Base-by-base conservation (phyloP, 1,140 invertebrate genomes). In the Oryctes rhinoceros region DNA sequence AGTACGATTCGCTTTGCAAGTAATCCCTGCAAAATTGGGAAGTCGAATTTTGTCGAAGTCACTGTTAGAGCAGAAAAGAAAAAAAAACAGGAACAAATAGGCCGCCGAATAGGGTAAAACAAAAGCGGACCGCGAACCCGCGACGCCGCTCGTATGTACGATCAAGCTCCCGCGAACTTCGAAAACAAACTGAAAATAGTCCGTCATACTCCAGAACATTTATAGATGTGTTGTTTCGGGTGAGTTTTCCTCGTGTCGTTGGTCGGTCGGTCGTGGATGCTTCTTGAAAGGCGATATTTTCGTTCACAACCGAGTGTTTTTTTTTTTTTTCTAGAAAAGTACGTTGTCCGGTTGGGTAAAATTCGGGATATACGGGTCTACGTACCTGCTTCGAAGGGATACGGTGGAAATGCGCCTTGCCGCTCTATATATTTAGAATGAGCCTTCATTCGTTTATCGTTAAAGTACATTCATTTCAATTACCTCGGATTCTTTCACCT, bases 171-270 rank as follows among this genome's bases (percentile, higher is more conserved):
- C 65, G 65, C 65, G 30, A 67, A 35, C 30, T 67, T 67, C 10
- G 24, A 44, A 67, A 67, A 67, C 65, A 10, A 13, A 67, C 65
- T 67, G 65, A 67, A 67, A 67, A 67, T 67, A 24, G 7, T 24
- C 65, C 20, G 65, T 67, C 65, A 67, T 67, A 67, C 65, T 67
- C 65, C 65, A 67, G 65, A 67, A 67, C 65, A 67, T 67, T 67
- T 67, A 67, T 67, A 67, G 65, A 67, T 67, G 1, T 35, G 18
- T 30, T 30, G 30, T 67, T 67, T 67, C 30, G 65, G 65, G 30
- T 67, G 18, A 4, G 65, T 67, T 67, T 67, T 67, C 11, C 65
- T 13, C 49, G 49, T 1, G n/a, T 53, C 49, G 49, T 53, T 53
- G 49, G 6, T 53, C 49, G 49, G 6, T 53, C 49, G n/a, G 9